phyloP scores from a whole-genome alignment of 2,113 vertebrate genomes.

The Hemiprocne comata region DNA sequence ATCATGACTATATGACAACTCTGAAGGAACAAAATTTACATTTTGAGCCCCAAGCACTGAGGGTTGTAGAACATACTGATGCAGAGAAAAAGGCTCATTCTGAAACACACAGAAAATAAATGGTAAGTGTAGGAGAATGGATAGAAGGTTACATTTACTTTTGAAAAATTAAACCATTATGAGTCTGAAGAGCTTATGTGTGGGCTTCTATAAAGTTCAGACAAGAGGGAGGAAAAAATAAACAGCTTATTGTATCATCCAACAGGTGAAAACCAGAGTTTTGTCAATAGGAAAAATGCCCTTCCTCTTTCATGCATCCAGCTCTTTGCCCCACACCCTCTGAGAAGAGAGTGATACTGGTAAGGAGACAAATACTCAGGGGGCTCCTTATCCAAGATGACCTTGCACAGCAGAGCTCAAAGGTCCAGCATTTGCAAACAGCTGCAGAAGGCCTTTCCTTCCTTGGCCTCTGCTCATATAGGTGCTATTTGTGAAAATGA shows the following conservation, averaged over 20 bases:
- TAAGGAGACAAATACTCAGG: neutral
- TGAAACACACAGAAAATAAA: neutral
- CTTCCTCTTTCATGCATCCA: neutral
- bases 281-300: neutral
- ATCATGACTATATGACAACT: neutral
- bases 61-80: neutral
- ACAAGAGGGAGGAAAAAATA: neutral
- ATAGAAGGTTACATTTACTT: neutral
- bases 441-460: neutral
- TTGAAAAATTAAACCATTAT: neutral
- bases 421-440: accelerated
- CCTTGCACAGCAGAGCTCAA: neutral
- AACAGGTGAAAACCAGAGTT: neutral
- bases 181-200: neutral
- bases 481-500: neutral
- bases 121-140: neutral
- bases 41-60: neutral
- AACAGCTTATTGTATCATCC: neutral
- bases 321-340: neutral
- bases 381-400: neutral
- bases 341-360: neutral
- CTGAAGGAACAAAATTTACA: neutral
- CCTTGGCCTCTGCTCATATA: neutral
- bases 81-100: neutral
- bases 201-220: neutral